Conservation (phyloP, 2,113 vertebrate species). For the Prunella himalayana region DNA sequence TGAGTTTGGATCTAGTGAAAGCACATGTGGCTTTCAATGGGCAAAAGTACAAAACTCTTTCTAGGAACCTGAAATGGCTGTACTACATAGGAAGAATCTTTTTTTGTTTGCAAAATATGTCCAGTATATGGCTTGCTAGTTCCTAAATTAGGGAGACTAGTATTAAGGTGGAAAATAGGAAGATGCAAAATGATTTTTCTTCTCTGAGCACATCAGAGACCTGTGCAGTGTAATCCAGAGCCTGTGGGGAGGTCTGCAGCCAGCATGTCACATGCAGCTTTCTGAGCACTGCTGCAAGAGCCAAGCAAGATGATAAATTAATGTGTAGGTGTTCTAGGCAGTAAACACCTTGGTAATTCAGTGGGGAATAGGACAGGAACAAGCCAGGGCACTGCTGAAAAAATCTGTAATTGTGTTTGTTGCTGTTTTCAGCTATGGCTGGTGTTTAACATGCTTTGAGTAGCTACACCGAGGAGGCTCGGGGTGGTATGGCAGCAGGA, state of each 20-base stretch:
- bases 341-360: neutral
- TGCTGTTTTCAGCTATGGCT: neutral
- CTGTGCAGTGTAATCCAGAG: neutral
- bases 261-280: fast-evolving
- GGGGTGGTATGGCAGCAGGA: neutral
- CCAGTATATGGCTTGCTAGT: neutral
- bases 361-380: neutral
- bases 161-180: neutral
- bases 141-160: neutral
- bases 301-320: neutral
- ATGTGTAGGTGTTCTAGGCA: neutral
- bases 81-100: neutral
- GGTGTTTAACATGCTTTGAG: neutral
- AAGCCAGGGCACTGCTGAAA: neutral
- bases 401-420: neutral
- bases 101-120: neutral
- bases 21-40: neutral
- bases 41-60: neutral
- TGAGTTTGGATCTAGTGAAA: neutral
- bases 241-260: neutral
- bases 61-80: neutral
- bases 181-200: neutral
- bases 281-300: neutral
- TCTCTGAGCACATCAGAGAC: neutral
- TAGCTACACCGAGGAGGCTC: fast-evolving